Evolutionary conservation across 2,113 vertebrate genomes (phyloP).

Genomic region (Gymnogyps californianus): DNA sequence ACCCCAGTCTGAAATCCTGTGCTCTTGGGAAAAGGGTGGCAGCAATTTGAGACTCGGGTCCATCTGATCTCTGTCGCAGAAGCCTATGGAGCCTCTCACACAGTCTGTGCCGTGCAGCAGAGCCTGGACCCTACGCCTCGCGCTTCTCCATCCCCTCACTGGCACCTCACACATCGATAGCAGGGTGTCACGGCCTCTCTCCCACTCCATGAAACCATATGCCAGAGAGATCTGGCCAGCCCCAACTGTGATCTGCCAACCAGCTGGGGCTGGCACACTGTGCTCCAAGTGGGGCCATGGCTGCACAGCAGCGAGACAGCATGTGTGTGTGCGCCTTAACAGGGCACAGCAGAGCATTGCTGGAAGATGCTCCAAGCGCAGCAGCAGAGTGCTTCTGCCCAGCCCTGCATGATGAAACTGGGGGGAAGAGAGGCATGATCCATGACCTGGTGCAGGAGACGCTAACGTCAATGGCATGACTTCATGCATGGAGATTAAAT

Average conservation of each 20-base stretch:
- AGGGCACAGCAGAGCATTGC: not conserved
- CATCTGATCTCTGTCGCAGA: too few species aligned
- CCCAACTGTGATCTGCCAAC: not conserved
- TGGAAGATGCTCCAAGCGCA: not conserved
- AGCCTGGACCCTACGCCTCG: not conserved
- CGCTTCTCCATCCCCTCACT: not conserved
- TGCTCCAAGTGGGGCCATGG: accelerated
- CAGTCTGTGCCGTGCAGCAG: not conserved
- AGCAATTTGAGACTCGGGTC: not conserved
- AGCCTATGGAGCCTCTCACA: not conserved
- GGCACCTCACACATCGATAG: not conserved
- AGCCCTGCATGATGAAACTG: accelerated
- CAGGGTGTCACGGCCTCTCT: not conserved
- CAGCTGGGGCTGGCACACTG: not conserved
- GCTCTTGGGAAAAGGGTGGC: not conserved
- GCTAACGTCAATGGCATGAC: accelerated
- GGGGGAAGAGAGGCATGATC: not conserved
- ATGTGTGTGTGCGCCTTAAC: accelerated
- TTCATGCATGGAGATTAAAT: not conserved
- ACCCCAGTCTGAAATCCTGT: not conserved
- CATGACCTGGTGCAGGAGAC: not conserved
- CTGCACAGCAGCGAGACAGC: not conserved
- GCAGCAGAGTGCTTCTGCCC: not conserved
- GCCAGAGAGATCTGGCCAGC: not conserved
- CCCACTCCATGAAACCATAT: not conserved